A percentile compares a stretch with the other conserved stretches of the same genome.
These are phyloP conservation scores for Echeneis naucrates DNA, from an alignment of 2,797 vertebrate species.

Conservation along the genomic window DNA sequence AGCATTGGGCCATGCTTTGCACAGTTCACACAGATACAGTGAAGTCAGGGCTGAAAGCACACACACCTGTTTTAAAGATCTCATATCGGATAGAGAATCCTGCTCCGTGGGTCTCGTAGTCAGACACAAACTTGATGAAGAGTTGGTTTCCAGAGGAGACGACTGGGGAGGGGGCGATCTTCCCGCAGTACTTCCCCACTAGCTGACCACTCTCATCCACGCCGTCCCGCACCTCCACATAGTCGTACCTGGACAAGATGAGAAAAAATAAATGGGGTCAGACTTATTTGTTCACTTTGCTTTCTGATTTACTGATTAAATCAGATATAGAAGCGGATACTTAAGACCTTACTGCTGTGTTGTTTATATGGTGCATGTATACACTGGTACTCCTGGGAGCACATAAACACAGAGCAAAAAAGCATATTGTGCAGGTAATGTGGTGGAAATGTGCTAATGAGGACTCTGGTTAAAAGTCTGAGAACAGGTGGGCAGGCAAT, in stretches of 20 bases:
- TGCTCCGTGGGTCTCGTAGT: constrained; percentile 98
- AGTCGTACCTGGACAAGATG: constrained; percentile 91
- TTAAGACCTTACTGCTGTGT: neutral
- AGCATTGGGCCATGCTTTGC: neutral
- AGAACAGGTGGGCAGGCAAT: constrained; percentile 63
- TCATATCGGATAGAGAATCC: constrained; percentile 99
- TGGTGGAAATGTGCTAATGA: constrained; percentile 73
- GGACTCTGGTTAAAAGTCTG: constrained; percentile 69
- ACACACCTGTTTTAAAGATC: constrained; percentile 96
- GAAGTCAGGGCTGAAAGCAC: neutral
- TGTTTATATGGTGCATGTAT: constrained; percentile 17
- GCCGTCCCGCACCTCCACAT: constrained; percentile 96
- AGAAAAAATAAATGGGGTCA: constrained; percentile 9
- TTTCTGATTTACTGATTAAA: neutral
- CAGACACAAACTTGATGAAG: constrained; percentile 97
- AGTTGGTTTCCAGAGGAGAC: constrained; percentile 94
- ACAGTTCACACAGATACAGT: neutral
- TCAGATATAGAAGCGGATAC: neutral
- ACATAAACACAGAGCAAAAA: constrained; percentile 31
- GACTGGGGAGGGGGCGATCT: constrained; percentile 95
- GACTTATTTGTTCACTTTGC: neutral
- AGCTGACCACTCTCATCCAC: constrained; percentile 91
- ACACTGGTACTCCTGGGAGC: constrained; percentile 39
- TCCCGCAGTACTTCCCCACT: constrained; percentile 97
- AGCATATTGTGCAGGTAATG: constrained; percentile 69